Percentiles rank a stretch among this genome's conserved stretches.
These are phyloP conservation scores for Champsocephalus gunnari DNA, from an alignment of 2,797 vertebrate genomes.

Conservation along the genomic window DNA sequence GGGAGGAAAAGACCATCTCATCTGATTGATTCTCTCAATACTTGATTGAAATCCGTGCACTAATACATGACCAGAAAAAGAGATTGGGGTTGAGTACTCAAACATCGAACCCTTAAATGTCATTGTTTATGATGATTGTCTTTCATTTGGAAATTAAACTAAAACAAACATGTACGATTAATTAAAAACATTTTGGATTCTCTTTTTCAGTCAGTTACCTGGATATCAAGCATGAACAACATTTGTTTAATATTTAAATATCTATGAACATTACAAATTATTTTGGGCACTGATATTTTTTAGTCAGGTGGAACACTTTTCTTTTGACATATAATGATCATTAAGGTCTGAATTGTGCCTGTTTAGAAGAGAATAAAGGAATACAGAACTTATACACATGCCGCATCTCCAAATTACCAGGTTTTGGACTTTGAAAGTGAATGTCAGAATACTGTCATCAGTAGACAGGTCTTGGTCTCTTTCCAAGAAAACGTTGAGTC, in stretches of 20 bases:
- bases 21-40: conserved; percentile 61
- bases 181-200: not conserved
- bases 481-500: not conserved
- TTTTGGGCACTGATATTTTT: not conserved
- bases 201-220: not conserved
- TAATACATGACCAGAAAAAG: conserved; percentile 44
- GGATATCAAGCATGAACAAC: not conserved
- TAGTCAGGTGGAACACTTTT: not conserved
- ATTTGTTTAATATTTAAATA: conserved; percentile 6
- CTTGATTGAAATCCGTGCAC: conserved; percentile 54
- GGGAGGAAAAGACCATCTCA: conserved; percentile 54
- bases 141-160: not conserved
- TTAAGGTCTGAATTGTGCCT: too few relatives aligned
- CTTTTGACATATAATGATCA: too few relatives aligned
- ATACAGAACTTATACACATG: not conserved
- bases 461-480: not conserved
- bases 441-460: conserved; percentile 1
- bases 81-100: conserved; percentile 32
- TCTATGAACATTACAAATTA: not conserved
- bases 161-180: not conserved
- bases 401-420: not conserved
- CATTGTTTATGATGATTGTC: not conserved
- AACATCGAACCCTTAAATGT: conserved; percentile 16
- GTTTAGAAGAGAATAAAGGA: not conserved
- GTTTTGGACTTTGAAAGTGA: conserved; percentile 7